Percentiles rank a stretch among this genome's conserved stretches.
Evolutionary conservation across 2,113 vertebrate genomes (phyloP).

Genomic region (Chaetura pelagica): DNA sequence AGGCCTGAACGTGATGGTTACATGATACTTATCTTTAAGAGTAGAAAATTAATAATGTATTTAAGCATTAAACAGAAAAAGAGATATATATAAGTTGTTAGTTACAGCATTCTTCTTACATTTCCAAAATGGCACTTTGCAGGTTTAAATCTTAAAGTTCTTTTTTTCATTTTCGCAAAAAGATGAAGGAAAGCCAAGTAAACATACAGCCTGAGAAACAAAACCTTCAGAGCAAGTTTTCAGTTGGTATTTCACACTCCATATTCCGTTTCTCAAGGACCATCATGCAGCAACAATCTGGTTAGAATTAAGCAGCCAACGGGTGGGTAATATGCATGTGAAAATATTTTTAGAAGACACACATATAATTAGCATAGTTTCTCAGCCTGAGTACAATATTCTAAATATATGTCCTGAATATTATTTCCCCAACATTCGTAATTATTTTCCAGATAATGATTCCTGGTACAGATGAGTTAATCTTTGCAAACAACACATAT

Average conservation of each 20-base stretch:
- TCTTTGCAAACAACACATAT: neutral
- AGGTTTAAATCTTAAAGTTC: neutral
- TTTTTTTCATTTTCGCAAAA: neutral
- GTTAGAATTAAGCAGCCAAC: neutral
- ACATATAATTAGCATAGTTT: conserved; percentile 27
- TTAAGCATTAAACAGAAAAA: neutral
- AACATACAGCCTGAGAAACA: neutral
- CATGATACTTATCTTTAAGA: neutral
- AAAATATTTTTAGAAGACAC: conserved; percentile 58
- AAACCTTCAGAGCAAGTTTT: conserved; percentile 12
- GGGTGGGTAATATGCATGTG: conserved; percentile 19
- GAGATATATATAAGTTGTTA: neutral
- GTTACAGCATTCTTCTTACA: neutral
- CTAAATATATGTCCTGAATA: neutral
- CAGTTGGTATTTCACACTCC: conserved; percentile 5
- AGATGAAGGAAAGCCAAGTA: neutral
- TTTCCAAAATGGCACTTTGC: neutral
- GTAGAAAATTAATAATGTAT: neutral
- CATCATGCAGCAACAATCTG: neutral
- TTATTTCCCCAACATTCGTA: neutral
- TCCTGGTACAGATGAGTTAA: neutral
- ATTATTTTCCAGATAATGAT: neutral
- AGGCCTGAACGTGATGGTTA: too few species aligned
- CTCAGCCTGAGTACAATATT: neutral
- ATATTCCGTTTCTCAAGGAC: neutral